phyloP scores from a whole-genome alignment of 2,113 vertebrate genomes.

The Chamaetylas fuelleborni region DNA sequence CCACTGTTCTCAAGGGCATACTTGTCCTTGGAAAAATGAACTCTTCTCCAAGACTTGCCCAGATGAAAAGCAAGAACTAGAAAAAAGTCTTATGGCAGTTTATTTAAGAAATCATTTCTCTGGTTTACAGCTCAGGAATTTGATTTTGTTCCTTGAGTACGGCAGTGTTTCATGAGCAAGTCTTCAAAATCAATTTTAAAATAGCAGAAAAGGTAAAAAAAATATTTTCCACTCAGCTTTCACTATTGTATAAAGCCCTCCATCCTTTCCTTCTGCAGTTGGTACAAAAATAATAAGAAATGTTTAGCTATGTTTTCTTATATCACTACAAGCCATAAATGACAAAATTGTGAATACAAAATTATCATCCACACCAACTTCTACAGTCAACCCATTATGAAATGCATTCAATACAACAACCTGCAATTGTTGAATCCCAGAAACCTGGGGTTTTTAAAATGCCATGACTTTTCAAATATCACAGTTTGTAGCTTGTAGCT shows the following conservation, averaged over 20 bases:
- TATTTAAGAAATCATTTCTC: background rate
- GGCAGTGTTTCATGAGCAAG: background rate
- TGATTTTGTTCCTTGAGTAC: background rate
- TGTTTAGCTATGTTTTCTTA: background rate
- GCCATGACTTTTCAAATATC: background rate
- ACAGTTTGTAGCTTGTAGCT: too few relatives aligned
- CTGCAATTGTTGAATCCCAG: background rate
- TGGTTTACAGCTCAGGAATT: background rate
- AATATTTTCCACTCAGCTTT: background rate
- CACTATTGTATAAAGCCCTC: background rate
- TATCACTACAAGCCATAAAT: background rate
- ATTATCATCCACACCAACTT: background rate
- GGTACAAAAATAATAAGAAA: background rate
- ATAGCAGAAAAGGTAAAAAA: background rate
- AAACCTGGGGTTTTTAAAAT: background rate
- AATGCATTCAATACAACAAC: background rate
- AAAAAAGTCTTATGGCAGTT: background rate
- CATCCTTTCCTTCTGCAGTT: background rate
- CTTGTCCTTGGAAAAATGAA: background rate
- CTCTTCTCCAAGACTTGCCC: background rate
- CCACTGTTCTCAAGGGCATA: background rate
- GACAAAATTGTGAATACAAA: background rate
- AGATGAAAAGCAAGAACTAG: background rate
- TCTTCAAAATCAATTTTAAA: background rate
- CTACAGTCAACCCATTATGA: background rate